phyloP scores from a whole-genome alignment of 2,888 invertebrate genomes.

The Taphrorychus bicolor region DNA sequence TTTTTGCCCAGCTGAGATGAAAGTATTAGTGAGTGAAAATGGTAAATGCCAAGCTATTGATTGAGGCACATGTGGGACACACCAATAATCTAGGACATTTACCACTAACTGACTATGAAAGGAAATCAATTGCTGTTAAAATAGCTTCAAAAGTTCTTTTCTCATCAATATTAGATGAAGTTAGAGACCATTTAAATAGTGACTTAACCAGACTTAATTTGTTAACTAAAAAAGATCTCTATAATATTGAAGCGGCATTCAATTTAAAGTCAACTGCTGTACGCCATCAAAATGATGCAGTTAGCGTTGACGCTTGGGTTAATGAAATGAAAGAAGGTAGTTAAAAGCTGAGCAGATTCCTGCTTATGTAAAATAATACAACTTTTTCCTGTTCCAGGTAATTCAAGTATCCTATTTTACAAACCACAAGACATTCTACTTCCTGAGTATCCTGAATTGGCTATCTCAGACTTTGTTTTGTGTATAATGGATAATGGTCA shows the following conservation, averaged over 20 bases:
- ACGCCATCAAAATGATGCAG: conserved; percentile 26
- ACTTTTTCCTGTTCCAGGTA: not conserved
- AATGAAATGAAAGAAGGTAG: conserved; percentile 26
- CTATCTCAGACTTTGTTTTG: conserved; percentile 1
- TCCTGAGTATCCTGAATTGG: conserved; percentile 2
- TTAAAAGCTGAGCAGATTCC: not conserved
- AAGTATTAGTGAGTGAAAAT: conserved; percentile 1
- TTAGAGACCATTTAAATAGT: conserved; percentile 19
- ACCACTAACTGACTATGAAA: conserved; percentile 5
- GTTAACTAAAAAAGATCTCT: conserved; percentile 35
- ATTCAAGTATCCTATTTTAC: conserved; percentile 23
- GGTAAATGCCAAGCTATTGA: conserved; percentile 1
- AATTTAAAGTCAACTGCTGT: conserved; percentile 24
- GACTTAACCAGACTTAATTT: conserved; percentile 9
- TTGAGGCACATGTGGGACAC: conserved; percentile 19
- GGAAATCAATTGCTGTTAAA: not conserved
- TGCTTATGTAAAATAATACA: too few species aligned
- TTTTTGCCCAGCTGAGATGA: conserved; percentile 22
- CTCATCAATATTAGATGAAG: conserved; percentile 35
- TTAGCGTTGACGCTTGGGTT: conserved; percentile 24
- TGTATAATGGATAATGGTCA: conserved; percentile 14
- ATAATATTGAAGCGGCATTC: conserved; percentile 38
- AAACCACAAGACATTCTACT: conserved; percentile 7
- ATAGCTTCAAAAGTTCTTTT: conserved; percentile 37
- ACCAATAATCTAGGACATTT: conserved; percentile 35